These are phyloP conservation scores for Sitophilus oryzae DNA, from an alignment of 1,140 invertebrate genomes.

Conservation along the genomic window DNA sequence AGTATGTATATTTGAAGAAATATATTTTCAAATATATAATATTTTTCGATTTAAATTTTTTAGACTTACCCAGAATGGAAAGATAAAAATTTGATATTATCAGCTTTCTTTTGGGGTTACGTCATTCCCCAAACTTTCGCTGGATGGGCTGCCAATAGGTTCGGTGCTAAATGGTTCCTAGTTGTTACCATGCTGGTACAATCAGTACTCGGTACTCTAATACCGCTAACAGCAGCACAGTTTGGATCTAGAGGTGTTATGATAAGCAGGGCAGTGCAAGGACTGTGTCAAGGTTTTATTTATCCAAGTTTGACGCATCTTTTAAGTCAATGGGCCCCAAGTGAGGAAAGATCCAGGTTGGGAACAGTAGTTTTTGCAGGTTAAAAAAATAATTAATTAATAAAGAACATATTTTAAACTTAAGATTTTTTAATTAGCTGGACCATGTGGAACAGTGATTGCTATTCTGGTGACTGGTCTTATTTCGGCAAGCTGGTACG, in stretches of 20 bases:
- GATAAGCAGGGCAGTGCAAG: conserved; percentile 64
- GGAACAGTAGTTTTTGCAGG: conserved; percentile 55
- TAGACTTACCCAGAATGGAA: conserved; percentile 43
- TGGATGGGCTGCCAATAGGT: conserved; percentile 59
- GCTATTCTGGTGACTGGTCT: conserved; percentile 63
- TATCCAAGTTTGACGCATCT: conserved; percentile 74
- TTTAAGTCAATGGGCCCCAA: conserved; percentile 69
- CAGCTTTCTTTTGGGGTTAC: conserved; percentile 63
- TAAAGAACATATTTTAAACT: no score
- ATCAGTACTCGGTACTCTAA: conserved; percentile 48
- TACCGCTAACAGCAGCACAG: conserved; percentile 42
- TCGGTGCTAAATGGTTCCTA: conserved; percentile 57
- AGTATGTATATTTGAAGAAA: conserved; percentile 18
- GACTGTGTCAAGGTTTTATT: conserved; percentile 70
- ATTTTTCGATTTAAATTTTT: no score
- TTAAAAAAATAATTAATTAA: no score
- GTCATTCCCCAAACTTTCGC: conserved; percentile 56
- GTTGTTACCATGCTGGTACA: conserved; percentile 48
- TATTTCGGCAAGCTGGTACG: conserved; percentile 55
- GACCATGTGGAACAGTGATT: conserved; percentile 65
- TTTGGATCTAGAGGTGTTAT: conserved; percentile 55
- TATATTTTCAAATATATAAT: not conserved
- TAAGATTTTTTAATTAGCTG: no score
- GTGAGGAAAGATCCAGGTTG: conserved; percentile 52
- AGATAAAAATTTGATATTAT: conserved; percentile 50